Conservation (phyloP, 2,797 vertebrate genomes). For the Sebastes miniatus region DNA sequence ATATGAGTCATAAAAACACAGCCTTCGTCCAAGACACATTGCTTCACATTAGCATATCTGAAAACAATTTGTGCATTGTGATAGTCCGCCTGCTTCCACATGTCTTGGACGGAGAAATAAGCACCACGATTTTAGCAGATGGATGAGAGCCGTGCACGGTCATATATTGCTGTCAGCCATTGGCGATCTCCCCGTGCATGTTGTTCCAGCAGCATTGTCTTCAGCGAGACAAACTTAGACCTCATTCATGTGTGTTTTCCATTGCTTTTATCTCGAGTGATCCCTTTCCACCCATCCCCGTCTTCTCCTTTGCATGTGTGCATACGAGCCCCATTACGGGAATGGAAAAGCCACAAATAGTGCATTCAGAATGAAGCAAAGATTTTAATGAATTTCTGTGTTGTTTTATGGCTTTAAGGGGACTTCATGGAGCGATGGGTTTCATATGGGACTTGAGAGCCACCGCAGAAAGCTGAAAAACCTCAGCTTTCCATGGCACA, state of each 20-base stretch:
- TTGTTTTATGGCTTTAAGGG: conserved; percentile 68
- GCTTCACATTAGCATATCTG: conserved; percentile 13
- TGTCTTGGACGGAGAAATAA: conserved; percentile 20
- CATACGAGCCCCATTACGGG: conserved; percentile 46
- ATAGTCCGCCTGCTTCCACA: conserved; percentile 2
- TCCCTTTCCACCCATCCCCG: conserved; percentile 27
- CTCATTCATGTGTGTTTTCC: conserved; percentile 43
- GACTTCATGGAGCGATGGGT: conserved; percentile 64
- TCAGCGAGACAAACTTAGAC: conserved; percentile 5
- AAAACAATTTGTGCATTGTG: conserved; percentile 10
- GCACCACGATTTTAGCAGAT: conserved; percentile 16
- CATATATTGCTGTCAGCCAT: conserved; percentile 27
- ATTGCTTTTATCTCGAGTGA: conserved; percentile 33
- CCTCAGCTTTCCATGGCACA: conserved; percentile 64
- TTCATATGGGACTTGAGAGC: conserved; percentile 72
- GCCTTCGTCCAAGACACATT: background rate
- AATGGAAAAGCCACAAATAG: conserved; percentile 69
- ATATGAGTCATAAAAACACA: background rate
- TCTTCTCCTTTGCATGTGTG: conserved; percentile 62
- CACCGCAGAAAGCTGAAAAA: conserved; percentile 61
- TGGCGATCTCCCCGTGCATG: background rate
- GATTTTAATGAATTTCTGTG: conserved; percentile 74
- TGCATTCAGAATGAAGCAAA: conserved; percentile 59
- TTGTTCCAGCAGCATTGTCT: conserved; percentile 40
- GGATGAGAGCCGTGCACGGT: conserved; percentile 10